phyloP scores from a whole-genome alignment of 2,113 vertebrate species.

The Rattus rattus region DNA sequence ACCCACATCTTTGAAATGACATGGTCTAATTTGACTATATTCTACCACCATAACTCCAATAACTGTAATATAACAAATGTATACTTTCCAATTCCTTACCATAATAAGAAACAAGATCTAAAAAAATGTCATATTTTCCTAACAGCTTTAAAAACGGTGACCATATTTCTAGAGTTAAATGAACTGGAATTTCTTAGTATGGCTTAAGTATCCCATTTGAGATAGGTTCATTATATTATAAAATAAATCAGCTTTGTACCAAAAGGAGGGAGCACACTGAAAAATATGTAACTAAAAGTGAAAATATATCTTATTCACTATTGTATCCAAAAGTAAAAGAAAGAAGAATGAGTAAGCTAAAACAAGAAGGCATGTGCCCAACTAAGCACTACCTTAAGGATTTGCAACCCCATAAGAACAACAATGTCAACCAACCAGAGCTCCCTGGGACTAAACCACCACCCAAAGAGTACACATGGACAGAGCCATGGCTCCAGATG shows the following conservation, averaged over 20 bases:
- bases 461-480: too few species aligned
- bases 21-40: background rate
- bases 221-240: background rate
- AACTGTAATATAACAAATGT: background rate
- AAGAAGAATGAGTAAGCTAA: background rate
- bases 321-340: background rate
- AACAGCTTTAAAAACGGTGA: conserved; percentile 16
- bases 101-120: background rate
- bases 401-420: too few species aligned
- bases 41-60: background rate
- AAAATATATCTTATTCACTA: background rate
- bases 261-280: background rate
- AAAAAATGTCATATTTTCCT: background rate
- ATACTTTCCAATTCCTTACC: background rate
- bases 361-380: background rate
- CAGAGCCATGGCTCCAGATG: too few species aligned
- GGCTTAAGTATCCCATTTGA: background rate
- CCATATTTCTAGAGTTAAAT: background rate
- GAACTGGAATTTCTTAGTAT: background rate
- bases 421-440: too few species aligned
- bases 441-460: too few species aligned
- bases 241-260: background rate
- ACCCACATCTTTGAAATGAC: background rate
- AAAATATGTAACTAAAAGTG: conserved; percentile 6
- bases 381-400: background rate